Evolutionary conservation across 2,113 vertebrate species (phyloP), one percentile per base, ranked within the genome.

Genomic region (Ophthalmolycus amberensis): DNA sequence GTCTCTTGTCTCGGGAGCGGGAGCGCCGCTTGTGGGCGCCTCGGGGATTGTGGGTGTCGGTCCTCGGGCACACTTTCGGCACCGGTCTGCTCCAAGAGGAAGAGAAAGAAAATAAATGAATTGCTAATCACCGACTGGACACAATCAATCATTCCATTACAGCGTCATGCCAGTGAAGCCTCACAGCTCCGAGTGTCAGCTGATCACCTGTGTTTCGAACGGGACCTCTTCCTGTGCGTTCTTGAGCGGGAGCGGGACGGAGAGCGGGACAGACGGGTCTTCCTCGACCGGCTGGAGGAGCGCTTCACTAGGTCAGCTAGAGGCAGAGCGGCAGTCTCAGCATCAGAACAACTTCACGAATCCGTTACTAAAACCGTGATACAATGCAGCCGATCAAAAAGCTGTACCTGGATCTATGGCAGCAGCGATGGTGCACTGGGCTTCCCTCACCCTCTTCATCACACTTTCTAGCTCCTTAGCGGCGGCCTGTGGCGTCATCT

Each of bases 381-480:
- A 7, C 11, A 11, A 11, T 27, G 12, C 9, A 54, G 11, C 0
- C 32, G 27, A 56, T 40, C 4, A 0, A 34, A 44, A 54, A 4
- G 15, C 2, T 0, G 1, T 68, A 98, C 97, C 97, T 95, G 98
- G 98, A 75, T 99, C 97, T 84, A 99, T 98, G 88, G 97, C 97
- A 89, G 97, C 97, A 44, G 97, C 97, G 50, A 99, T 99, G 78
- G 97, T 98, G 22, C 95, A 98, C 81, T 98, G 97, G 38, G 97
- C 97, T 91, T 99, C 98, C 68, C 97, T 94, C 46, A 99, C 98
- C 84, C 97, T 95, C 93, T 98, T 99, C 98, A 99, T 99, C 87
- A 99, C 98, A 75, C 95, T 97, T 90, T 99, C 98, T 29, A 99
- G 94, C 56, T 99, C 97, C 91, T 99, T 99, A 56, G 97, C 97